A percentile compares a stretch with the other conserved stretches of the same genome.
These are phyloP conservation scores for Chauna torquata DNA, from an alignment of 2,113 vertebrate species.

Conservation along the genomic window DNA sequence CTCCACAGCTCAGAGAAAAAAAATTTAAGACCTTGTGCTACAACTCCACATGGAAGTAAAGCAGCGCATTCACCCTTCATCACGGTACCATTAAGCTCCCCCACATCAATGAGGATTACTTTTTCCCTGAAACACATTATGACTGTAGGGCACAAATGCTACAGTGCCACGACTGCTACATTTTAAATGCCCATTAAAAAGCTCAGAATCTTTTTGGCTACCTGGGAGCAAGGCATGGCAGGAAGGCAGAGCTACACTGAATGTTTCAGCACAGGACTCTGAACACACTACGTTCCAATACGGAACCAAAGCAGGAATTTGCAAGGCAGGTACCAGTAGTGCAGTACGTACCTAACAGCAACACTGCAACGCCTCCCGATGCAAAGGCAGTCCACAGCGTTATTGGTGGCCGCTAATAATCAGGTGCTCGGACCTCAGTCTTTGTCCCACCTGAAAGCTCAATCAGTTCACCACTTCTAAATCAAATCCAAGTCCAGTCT, in stretches of 20 bases:
- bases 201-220: neutral
- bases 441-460: neutral
- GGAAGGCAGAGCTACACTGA: neutral
- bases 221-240: neutral
- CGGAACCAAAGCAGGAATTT: neutral
- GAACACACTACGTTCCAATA: neutral
- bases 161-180: neutral
- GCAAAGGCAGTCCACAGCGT: neutral
- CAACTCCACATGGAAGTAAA: neutral
- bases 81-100: neutral
- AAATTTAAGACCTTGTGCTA: neutral
- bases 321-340: fast-evolving
- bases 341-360: neutral
- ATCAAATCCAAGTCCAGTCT: neutral
- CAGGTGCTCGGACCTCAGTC: neutral
- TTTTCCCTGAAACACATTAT: neutral
- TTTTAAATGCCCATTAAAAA: neutral
- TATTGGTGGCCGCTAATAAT: neutral
- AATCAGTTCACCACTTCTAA: neutral
- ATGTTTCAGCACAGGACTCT: neutral
- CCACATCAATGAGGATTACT: neutral
- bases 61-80: neutral
- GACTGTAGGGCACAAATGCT: neutral
- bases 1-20: neutral
- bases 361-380: neutral